Evolutionary conservation across 2,888 invertebrate species (phyloP).

Genomic region (Kryphioiulus occultus): DNA sequence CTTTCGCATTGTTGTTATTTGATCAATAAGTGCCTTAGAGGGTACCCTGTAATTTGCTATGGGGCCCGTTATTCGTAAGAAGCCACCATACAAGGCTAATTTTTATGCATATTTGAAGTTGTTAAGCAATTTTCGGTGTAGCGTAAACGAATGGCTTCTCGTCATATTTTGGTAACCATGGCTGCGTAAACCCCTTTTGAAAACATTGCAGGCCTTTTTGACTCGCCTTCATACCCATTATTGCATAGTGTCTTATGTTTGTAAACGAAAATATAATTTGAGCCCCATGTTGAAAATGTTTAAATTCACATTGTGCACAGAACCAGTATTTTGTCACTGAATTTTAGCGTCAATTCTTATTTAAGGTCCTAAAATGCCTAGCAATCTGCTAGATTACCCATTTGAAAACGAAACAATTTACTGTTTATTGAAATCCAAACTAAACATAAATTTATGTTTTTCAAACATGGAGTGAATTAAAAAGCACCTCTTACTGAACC

Average conservation of each 20-base stretch:
- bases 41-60: neutral
- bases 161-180: constrained; percentile 4
- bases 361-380: too few species aligned
- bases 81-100: neutral
- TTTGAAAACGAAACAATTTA: too few species aligned
- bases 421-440: too few species aligned
- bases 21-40: neutral
- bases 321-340: too few species aligned
- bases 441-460: too few species aligned
- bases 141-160: neutral
- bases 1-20: neutral
- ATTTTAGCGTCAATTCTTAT: too few species aligned
- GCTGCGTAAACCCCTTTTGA: neutral
- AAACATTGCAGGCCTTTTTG: neutral
- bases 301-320: too few species aligned
- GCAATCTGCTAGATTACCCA: too few species aligned
- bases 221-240: too few species aligned
- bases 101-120: neutral
- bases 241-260: neutral
- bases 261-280: neutral
- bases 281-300: too few species aligned
- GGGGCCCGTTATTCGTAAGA: neutral
- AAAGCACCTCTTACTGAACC: too few species aligned
- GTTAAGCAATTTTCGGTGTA: neutral
- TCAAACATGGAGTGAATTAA: too few species aligned